A percentile compares a stretch with the other conserved stretches of the same genome.
Evolutionary conservation across 2,888 invertebrate species (phyloP).

Genomic region (Archips xylosteana): DNA sequence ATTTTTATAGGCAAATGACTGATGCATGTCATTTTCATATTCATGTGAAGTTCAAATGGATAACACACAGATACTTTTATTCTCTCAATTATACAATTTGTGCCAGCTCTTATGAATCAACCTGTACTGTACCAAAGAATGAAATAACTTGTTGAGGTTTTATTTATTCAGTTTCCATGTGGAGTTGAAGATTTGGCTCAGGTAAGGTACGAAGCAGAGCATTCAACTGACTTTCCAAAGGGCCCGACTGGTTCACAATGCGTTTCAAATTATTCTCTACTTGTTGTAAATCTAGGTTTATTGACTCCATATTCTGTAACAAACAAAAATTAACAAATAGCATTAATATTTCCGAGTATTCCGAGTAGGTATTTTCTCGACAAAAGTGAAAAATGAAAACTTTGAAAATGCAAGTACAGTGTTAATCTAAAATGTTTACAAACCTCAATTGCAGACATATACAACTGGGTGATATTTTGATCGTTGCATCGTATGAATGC

Average conservation of each 20-base stretch:
- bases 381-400: not conserved
- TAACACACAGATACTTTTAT: too few relatives aligned
- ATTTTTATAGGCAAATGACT: too few relatives aligned
- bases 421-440: constrained; percentile 14
- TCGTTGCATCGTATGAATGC: constrained; percentile 75
- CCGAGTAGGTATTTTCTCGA: not conserved
- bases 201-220: constrained; percentile 69
- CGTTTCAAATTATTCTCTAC: constrained; percentile 73
- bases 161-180: constrained; percentile 69
- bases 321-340: not conserved
- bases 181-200: constrained; percentile 57
- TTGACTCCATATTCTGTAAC: constrained; percentile 73
- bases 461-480: constrained; percentile 69
- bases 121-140: not conserved
- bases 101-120: too few relatives aligned
- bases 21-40: too few relatives aligned
- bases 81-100: too few relatives aligned
- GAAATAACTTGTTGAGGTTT: not conserved
- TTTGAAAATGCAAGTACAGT: not conserved
- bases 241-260: constrained; percentile 67
- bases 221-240: constrained; percentile 69
- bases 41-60: too few relatives aligned
- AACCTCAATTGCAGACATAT: constrained; percentile 72
- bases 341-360: too few relatives aligned
- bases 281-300: constrained; percentile 74